phyloP scores from a whole-genome alignment of 2,888 invertebrate species.

The Omphaloscelis lunosa region DNA sequence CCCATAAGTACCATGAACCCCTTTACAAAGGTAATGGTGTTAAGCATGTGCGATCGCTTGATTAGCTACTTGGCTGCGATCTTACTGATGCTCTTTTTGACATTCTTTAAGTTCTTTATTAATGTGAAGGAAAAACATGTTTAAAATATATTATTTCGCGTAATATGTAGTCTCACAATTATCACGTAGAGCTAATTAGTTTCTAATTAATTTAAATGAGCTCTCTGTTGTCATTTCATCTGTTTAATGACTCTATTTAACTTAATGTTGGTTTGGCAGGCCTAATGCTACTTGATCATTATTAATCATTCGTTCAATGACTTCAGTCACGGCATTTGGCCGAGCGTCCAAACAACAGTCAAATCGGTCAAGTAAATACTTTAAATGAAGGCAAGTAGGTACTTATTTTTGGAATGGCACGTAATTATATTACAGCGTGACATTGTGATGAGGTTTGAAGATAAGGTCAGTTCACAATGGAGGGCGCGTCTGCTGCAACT shows the following conservation, averaged over 20 bases:
- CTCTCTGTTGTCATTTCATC: background rate
- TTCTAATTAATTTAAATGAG: conserved; percentile 19
- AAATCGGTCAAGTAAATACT: conserved; percentile 49
- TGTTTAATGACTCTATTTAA: conserved; percentile 35
- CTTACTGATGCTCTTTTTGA: background rate
- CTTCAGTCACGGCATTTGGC: conserved; percentile 58
- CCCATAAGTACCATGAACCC: conserved; percentile 32
- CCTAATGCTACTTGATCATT: conserved; percentile 45
- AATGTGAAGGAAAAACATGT: background rate
- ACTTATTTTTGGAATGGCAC: conserved; percentile 39
- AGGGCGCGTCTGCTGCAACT: conserved; percentile 75
- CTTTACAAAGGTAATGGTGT: conserved; percentile 32
- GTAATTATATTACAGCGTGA: conserved; percentile 70
- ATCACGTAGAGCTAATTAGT: background rate
- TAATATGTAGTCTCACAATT: background rate
- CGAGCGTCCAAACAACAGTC: conserved; percentile 35
- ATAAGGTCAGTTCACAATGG: conserved; percentile 80
- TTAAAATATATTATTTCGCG: background rate
- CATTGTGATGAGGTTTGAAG: conserved; percentile 66
- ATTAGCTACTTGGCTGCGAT: conserved; percentile 3
- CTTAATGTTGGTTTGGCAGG: conserved; percentile 40
- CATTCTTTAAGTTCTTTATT: background rate
- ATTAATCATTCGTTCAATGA: conserved; percentile 55
- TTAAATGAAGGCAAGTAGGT: conserved; percentile 25
- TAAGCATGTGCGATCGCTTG: conserved; percentile 8